Conservation (phyloP, 2,797 vertebrate genomes). For the Zalophus californianus region DNA sequence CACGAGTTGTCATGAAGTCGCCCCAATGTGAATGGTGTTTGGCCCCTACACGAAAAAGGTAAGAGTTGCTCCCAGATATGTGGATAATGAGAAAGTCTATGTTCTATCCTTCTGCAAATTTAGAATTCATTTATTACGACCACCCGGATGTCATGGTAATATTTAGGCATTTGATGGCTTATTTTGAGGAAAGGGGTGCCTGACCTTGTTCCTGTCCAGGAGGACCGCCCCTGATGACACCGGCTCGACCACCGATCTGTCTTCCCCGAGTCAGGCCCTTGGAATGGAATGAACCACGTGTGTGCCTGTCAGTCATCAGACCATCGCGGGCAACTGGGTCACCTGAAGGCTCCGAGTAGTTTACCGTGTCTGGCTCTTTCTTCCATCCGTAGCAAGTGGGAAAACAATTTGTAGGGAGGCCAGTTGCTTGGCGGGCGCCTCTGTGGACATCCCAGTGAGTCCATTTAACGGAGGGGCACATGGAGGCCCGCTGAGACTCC, state of each 20-base stretch:
- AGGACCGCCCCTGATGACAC: neutral
- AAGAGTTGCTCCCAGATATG: neutral
- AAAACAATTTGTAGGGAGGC: neutral
- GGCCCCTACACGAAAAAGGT: neutral
- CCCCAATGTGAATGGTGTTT: accelerated
- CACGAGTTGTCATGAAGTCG: neutral
- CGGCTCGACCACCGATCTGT: neutral
- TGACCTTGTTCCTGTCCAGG: neutral
- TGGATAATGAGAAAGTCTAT: neutral
- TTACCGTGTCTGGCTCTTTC: neutral
- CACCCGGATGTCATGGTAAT: no score
- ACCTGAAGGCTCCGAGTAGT: neutral
- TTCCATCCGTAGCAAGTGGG: neutral
- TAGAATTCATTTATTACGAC: neutral
- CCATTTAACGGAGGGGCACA: neutral
- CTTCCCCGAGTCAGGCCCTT: neutral
- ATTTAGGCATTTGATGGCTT: neutral
- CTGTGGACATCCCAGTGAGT: neutral
- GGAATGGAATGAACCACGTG: neutral
- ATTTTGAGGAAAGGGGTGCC: neutral
- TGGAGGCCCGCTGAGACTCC: accelerated
- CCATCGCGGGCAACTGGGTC: neutral
- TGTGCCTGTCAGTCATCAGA: neutral
- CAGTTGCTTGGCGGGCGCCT: neutral
- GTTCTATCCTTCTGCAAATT: neutral